phyloP scores from a whole-genome alignment of 2,113 vertebrate species.

The Misgurnus anguillicaudatus region DNA sequence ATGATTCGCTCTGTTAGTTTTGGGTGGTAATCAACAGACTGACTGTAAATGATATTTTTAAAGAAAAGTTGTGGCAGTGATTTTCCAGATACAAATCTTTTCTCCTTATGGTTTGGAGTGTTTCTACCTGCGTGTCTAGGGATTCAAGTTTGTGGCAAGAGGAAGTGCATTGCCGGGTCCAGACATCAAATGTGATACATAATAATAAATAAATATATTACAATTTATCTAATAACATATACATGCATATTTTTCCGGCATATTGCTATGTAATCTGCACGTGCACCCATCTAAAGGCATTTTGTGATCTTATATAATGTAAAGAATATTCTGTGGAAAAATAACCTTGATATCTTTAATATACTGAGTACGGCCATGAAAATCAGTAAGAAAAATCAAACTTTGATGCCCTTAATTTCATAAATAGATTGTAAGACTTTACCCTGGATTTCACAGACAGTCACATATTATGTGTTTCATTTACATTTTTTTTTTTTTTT shows the following conservation, averaged over 20 bases:
- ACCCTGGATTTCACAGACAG: too few relatives aligned
- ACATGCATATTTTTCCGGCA: not conserved
- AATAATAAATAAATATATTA: not conserved
- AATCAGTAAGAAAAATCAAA: too few relatives aligned
- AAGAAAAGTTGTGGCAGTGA: constrained; percentile 53
- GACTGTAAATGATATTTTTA: constrained; percentile 65
- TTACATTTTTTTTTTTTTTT: too few relatives aligned
- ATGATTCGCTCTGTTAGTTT: constrained; percentile 65
- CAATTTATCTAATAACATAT: not conserved
- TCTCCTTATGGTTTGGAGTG: constrained; percentile 47
- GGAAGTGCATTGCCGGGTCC: constrained; percentile 17
- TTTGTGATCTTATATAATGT: not conserved
- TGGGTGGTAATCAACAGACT: constrained; percentile 71
- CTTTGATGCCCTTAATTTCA: too few relatives aligned
- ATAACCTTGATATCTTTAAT: too few relatives aligned
- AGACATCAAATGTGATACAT: constrained; percentile 10
- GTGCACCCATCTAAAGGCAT: not conserved
- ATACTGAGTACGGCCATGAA: too few relatives aligned
- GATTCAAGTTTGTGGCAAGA: constrained; percentile 13
- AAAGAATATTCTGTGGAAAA: too few relatives aligned
- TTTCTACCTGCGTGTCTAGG: constrained; percentile 35
- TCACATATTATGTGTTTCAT: too few relatives aligned
- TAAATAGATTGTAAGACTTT: too few relatives aligned
- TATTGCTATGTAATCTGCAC: not conserved
- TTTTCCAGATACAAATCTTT: constrained; percentile 60